Base-by-base conservation (phyloP, 1,140 invertebrate species). In the Rhyacophila brunnea region DNA sequence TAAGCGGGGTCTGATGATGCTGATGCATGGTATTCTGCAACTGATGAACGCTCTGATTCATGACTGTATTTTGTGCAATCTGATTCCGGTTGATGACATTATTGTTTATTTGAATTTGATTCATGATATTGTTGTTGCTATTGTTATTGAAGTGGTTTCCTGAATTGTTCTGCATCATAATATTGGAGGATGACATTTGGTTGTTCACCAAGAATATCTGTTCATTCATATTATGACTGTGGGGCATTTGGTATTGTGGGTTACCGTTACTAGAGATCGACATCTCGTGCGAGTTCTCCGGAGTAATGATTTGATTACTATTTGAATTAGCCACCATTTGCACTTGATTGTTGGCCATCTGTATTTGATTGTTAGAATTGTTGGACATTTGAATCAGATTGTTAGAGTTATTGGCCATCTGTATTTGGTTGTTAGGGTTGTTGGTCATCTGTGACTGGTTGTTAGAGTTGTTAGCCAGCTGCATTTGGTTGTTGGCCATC, bases 121-220 rank as follows among this genome's bases (percentile, higher is more conserved):
- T 54, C 6, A 54, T 54, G 10, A 19, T 23, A 43, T 54, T 28
- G 9, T 54, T 28, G 9, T 9, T 28, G 5, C 32, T 38, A 13
- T 15, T 10, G 34, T 48, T 60, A 23, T 53, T 52, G 38, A 28
- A 56, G 11, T 23, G 28, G 19, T 19, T 42, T 10, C 4, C 15
- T n/a, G 45, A 14, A 53, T 57, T 60, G 11, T 50, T 20, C 42
- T 42, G 49, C 11, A 18, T 35, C 14, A 44, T 53, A 1, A 13
- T 35, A 32, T 44, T 44, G 14, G 14, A 13, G 35, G 7, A 4
- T 6, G 49, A 13, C 28, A 23, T 50, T 15, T 53, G 19, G 18
- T 58, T 44, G 23, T 52, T 46, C 17, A 64, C 23, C 17, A 64
- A 46, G 48, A 64, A 64, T 44, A 64, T 64, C 43, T 64, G 57